These are phyloP conservation scores for Propsilocerus akamusi DNA, from an alignment of 1,140 invertebrate genomes.

Conservation along the genomic window DNA sequence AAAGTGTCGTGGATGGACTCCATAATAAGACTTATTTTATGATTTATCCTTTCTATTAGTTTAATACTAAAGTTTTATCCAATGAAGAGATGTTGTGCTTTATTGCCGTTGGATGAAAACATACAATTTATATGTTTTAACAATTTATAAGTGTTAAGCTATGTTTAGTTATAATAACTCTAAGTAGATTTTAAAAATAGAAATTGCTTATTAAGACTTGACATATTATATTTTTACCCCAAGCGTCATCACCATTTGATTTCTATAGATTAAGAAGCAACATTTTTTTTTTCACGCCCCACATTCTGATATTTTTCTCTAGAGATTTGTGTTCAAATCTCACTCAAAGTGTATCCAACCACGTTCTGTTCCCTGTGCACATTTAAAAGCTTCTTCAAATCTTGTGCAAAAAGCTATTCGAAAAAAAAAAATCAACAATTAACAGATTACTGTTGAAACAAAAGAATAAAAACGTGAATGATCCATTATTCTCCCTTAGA, in stretches of 20 bases:
- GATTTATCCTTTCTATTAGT: not conserved
- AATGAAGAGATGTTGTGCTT: not conserved
- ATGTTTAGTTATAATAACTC: not conserved
- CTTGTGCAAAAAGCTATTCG: no score
- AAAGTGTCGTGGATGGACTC: not conserved
- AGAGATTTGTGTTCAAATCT: no score
- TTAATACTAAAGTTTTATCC: not conserved
- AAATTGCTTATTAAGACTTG: not conserved
- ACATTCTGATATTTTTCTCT: no score
- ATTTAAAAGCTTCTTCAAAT: no score
- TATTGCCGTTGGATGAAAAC: not conserved
- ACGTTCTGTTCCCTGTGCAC: no score
- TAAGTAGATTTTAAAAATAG: not conserved
- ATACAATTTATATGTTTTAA: not conserved
- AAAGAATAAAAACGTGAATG: no score
- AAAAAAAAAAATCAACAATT: no score
- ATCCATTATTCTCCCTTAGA: no score
- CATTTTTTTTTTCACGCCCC: not conserved
- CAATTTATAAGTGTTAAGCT: not conserved
- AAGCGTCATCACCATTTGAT: no score
- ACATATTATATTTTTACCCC: not conserved
- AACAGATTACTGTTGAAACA: no score
- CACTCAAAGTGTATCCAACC: no score
- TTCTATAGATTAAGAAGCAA: not conserved
- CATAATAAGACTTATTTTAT: conserved; percentile 7